A percentile compares a stretch with the other conserved stretches of the same genome.
phyloP scores from a whole-genome alignment of 92 coral and sea anemone species.

The Heteractis magnifica region DNA sequence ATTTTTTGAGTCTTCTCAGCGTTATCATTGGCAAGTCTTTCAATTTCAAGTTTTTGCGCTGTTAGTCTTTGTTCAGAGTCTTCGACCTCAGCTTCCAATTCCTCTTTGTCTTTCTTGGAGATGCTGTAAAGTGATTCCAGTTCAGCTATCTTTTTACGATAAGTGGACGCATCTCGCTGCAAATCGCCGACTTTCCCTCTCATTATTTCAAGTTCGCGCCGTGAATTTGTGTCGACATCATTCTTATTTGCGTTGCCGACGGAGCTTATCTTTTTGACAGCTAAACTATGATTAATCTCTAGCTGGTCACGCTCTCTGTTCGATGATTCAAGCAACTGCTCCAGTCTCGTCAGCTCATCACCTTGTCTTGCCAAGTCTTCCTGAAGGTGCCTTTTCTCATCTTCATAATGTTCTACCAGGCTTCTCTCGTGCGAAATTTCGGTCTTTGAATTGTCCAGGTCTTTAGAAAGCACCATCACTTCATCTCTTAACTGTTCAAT shows the following conservation, averaged over 20 bases:
- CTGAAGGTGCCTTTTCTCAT: slow-evolving; percentile 74
- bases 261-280: slow-evolving; percentile 73
- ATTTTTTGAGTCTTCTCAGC: slow-evolving; percentile 67
- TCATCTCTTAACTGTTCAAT: slow-evolving; percentile 81
- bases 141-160: slow-evolving; percentile 70
- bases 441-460: slow-evolving; percentile 73
- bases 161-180: slow-evolving; percentile 66
- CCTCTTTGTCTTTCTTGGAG: slow-evolving; percentile 77
- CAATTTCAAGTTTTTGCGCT: slow-evolving; percentile 66
- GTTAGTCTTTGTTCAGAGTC: slow-evolving; percentile 68
- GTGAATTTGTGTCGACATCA: slow-evolving; percentile 63
- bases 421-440: slow-evolving; percentile 68
- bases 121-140: slow-evolving; percentile 69
- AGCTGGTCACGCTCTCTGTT: slow-evolving; percentile 72
- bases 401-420: slow-evolving; percentile 71
- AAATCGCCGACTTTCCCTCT: slow-evolving; percentile 69
- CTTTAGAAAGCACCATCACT: slow-evolving; percentile 66
- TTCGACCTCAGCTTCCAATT: slow-evolving; percentile 83
- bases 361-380: slow-evolving; percentile 66
- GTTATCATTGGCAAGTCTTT: slow-evolving; percentile 62
- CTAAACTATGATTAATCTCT: slow-evolving; percentile 78
- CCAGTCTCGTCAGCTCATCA: slow-evolving; percentile 75
- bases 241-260: slow-evolving; percentile 58
- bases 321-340: slow-evolving; percentile 57
- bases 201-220: slow-evolving; percentile 77